Evolutionary conservation across 2,797 vertebrate genomes (phyloP), one percentile per base, ranked within the genome.

Genomic region (Microcaecilia unicolor): DNA sequence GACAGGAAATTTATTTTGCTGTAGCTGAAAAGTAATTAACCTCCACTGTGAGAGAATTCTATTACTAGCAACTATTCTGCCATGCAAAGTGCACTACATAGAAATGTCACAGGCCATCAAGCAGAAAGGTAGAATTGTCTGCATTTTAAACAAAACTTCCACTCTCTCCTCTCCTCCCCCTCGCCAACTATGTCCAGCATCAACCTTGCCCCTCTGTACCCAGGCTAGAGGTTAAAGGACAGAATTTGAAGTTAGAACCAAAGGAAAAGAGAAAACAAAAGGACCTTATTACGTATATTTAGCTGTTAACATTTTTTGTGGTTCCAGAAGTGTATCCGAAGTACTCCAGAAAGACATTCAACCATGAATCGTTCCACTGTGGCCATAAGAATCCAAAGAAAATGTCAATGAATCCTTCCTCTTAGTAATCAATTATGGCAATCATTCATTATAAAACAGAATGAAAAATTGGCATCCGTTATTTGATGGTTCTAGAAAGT

Each of bases 61-160:
- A 92, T 94, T 93, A 91, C 85, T 78, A 87, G 83, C 65, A 86
- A 68, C 80, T 89, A 79, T 77, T 89, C 84, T 89, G 79, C 85
- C 84, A 89, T 90, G 87, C 88, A 91, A 91, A 91, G 83, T 87
- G 86, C 73, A 83, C 78, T 80, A 86, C 74, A 71, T 76, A 70
- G 82, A 91, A 88, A 91, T 88, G 88, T 93, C 91, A 90, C 83
- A 88, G 86, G 79, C 86, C 73, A 74, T 84, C 84, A 74, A 96
- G 90, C 90, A 89, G 87, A 93, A 91, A 72, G 57, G 72, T 46
- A 83, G 78, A 80, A 81, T 82, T 81, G 81, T 86, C 86, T 91
- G 88, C 83, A 88, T 91, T 89, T 91, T 87, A 91, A 90, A 89
- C 76, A 75, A 83, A 86, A 87, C 72, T 82, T 85, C 65, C 70